Evolutionary conservation across 2,113 vertebrate genomes (phyloP).

Genomic region (Prolemur simus): DNA sequence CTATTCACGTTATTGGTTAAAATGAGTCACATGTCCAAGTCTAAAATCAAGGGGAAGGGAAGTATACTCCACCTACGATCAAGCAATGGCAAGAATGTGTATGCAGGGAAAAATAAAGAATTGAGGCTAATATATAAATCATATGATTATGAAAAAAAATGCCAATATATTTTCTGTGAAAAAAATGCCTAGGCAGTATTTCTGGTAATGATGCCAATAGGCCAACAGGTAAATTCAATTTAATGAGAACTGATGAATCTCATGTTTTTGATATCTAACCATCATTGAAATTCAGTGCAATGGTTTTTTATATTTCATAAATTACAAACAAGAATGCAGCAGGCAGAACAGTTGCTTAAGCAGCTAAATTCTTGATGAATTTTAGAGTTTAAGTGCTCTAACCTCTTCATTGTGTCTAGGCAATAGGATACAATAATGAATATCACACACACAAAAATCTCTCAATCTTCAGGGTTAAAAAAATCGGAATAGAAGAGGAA

Average conservation of each 20-base stretch:
- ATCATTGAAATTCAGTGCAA: background rate
- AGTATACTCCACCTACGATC: background rate
- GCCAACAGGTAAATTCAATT: background rate
- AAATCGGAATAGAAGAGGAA: conserved; percentile 23
- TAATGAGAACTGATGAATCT: background rate
- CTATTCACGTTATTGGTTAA: background rate
- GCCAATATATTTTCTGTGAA: background rate
- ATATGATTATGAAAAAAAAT: background rate
- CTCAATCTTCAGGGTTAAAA: conserved; percentile 44
- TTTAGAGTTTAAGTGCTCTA: conserved; percentile 11
- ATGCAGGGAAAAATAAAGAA: background rate
- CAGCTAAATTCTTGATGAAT: background rate
- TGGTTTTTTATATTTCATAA: background rate
- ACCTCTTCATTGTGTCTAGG: conserved; percentile 4
- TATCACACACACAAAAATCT: background rate
- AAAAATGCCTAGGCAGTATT: background rate
- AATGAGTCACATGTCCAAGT: background rate
- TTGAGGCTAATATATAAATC: background rate
- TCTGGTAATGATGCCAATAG: background rate
- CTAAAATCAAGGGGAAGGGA: background rate
- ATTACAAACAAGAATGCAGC: background rate
- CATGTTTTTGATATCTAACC: background rate
- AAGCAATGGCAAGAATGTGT: background rate
- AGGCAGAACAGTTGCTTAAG: background rate
- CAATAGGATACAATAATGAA: conserved; percentile 1